A percentile compares a stretch with the other conserved stretches of the same genome.
These are phyloP conservation scores for Tragelaphus scriptus DNA, from an alignment of 2,113 vertebrate species.

Conservation along the genomic window DNA sequence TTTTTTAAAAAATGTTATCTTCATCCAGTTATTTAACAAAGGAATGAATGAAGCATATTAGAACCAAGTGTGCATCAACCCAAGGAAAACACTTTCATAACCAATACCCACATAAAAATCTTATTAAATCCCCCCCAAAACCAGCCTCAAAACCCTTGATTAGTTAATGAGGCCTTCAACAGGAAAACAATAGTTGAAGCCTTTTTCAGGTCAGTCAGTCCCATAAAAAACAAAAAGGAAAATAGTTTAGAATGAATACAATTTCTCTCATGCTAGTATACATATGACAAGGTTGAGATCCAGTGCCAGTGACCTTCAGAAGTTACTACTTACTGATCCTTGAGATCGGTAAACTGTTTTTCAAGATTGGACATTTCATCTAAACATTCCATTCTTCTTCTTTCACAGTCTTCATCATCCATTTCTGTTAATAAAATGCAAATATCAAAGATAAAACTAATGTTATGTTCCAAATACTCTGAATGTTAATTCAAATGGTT, in stretches of 20 bases:
- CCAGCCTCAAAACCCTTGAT: not conserved
- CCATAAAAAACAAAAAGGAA: constrained; percentile 28
- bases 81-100: constrained; percentile 12
- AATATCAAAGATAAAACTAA: constrained; percentile 43
- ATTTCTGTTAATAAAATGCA: constrained; percentile 85
- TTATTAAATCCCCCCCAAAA: not conserved
- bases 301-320: not conserved
- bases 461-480: not conserved
- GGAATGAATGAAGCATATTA: not conserved
- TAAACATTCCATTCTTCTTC: constrained; percentile 97
- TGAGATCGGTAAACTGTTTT: constrained; percentile 99
- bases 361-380: constrained; percentile 99
- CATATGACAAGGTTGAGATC: not conserved
- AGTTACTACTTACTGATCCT: constrained; percentile 93
- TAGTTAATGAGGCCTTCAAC: not conserved
- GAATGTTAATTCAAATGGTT: constrained; percentile 4
- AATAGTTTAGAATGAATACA: not conserved
- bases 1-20: not conserved
- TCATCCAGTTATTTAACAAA: constrained; percentile 25
- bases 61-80: not conserved
- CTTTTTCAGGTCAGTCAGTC: not conserved
- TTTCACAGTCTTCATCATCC: constrained; percentile 99
- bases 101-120: not conserved
- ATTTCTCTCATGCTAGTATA: not conserved
- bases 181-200: not conserved